Base-by-base conservation (phyloP, 2,797 vertebrate genomes). In the Phaenicophaeus curvirostris region DNA sequence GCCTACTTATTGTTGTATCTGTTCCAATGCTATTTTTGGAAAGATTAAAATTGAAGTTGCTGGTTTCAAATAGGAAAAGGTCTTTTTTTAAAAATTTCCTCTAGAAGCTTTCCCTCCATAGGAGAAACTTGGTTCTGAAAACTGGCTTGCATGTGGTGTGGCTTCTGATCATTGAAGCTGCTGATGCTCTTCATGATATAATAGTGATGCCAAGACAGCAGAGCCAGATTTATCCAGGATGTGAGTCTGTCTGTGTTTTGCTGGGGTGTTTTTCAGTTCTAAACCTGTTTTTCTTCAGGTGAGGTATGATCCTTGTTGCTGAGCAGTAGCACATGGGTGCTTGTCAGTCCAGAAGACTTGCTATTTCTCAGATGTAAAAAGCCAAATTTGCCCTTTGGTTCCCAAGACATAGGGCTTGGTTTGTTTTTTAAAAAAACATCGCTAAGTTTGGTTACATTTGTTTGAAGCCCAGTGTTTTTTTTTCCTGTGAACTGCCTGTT, bases 91-190 rank as follows among this genome's bases (percentile, higher is more conserved):
- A 19, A 25, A 25, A 15, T 17, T 73, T 72, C 7, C 31, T 63
- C 1, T 44, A 44, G 62, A 78, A 28, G 9, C 14, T 69, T 76
- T 19, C 6, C 23, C 6, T 90, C 28, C 17, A 30, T 6, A 19
- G 23, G 28, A 94, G 25, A 59, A 73, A 73, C 16, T n/a, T 19
- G 2, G 4, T 68, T 76, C 28, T 35, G 31, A 73, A 67, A 35
- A 65, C 19, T 0, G 1, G 9, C 23, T 88, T 94, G n/a, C 1
- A 0, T 33, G 17, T 62, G 50, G 9, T 18, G 1, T 1, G 1
- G 17, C 35, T 88, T 85, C 30, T 77, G 21, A 28, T 77, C 50
- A 30, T 46, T 67, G 27, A 48, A 37, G 30, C 30, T 73, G 66
- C 48, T 89, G 35, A 59, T 12, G 30, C 33, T 44, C 58, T 37